Conservation (phyloP, 1,140 invertebrate species). For the Zaprionus taronus region DNA sequence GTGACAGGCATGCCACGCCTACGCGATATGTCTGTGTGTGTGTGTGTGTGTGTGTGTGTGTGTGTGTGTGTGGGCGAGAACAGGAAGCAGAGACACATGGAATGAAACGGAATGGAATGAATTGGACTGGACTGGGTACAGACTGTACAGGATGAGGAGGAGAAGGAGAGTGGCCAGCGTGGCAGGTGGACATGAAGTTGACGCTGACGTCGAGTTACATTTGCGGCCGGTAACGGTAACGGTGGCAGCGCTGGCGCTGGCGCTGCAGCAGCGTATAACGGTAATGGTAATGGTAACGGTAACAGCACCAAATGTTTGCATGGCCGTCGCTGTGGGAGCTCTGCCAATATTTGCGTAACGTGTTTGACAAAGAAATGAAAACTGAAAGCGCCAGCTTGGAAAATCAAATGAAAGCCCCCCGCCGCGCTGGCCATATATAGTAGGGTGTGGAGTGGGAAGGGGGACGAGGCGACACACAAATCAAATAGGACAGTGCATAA, state of each 20-base stretch:
- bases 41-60: no score
- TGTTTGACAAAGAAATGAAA: slow-evolving; percentile 83
- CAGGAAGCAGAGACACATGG: slow-evolving; percentile 7
- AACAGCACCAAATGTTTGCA: slow-evolving; percentile 72
- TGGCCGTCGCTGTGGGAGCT: slow-evolving; percentile 73
- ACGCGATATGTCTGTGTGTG: neutral
- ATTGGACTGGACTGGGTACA: neutral
- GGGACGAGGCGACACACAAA: neutral
- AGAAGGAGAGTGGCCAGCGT: neutral
- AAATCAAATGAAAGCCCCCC: slow-evolving; percentile 71
- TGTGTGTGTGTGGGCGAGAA: neutral
- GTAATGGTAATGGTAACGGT: slow-evolving; percentile 55
- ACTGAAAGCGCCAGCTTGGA: slow-evolving; percentile 82
- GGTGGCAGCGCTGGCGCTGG: slow-evolving; percentile 37
- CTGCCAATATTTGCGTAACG: slow-evolving; percentile 82
- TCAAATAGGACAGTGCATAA: slow-evolving; percentile 41
- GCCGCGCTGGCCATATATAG: neutral
- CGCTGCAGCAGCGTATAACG: slow-evolving; percentile 25
- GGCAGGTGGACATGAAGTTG: slow-evolving; percentile 20
- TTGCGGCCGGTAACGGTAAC: slow-evolving; percentile 46
- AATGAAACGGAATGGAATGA: slow-evolving; percentile 7
- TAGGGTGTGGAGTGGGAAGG: neutral
- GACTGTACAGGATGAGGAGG: neutral
- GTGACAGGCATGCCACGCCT: slow-evolving; percentile 5
- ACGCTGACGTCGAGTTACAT: slow-evolving; percentile 20